These are phyloP conservation scores for Lepisosteus osseus DNA, from an alignment of 2,113 vertebrate species.

Conservation along the genomic window DNA sequence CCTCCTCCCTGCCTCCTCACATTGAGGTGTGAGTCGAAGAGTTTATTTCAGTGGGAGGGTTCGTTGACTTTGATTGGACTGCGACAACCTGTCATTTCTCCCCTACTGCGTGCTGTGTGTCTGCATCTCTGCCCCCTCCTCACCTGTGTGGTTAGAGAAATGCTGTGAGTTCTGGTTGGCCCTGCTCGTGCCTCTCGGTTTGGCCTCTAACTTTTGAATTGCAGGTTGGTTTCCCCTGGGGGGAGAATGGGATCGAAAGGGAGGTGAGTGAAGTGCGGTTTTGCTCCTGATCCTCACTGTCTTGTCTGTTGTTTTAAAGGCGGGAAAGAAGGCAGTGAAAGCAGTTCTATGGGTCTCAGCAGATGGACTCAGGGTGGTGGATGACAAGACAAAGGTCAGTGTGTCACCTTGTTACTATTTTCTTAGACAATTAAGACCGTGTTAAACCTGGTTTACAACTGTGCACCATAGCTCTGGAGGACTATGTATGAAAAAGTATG, in stretches of 20 bases:
- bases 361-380: conserved; percentile 93
- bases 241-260: background rate
- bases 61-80: background rate
- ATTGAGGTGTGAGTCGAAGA: background rate
- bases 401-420: conserved; percentile 5
- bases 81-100: background rate
- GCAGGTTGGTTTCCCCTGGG: background rate
- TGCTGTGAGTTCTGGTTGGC: conserved; percentile 10
- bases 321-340: conserved; percentile 92
- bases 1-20: background rate
- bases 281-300: conserved; percentile 20
- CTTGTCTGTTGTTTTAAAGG: conserved; percentile 66
- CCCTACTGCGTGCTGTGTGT: conserved; percentile 32
- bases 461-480: too few species aligned
- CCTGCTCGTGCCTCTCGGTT: conserved; percentile 1
- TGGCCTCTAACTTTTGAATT: background rate
- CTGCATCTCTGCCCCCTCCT: conserved; percentile 1
- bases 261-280: background rate
- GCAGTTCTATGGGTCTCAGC: conserved; percentile 96
- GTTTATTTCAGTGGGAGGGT: conserved; percentile 7
- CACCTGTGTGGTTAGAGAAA: conserved; percentile 6
- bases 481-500: too few species aligned
- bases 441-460: too few species aligned
- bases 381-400: conserved; percentile 98
- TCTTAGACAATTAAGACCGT: too few species aligned